Evolutionary conservation across 2,888 invertebrate genomes (phyloP).

Genomic region (Crematogaster levior): DNA sequence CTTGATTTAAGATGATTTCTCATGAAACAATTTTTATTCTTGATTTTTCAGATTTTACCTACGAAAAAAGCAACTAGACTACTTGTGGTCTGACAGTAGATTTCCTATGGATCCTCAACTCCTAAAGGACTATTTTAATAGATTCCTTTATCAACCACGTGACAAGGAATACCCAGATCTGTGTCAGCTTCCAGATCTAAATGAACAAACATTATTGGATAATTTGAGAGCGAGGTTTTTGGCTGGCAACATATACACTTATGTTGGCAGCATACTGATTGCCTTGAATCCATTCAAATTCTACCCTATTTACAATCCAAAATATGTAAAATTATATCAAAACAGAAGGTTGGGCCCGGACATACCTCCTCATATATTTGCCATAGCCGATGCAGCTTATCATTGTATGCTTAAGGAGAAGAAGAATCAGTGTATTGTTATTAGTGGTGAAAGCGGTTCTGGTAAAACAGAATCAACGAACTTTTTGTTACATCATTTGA

Average conservation of each 20-base stretch:
- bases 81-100: slow-evolving; percentile 93
- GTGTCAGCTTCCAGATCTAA: slow-evolving; percentile 97
- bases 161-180: slow-evolving; percentile 98
- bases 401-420: slow-evolving; percentile 97
- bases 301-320: slow-evolving; percentile 99
- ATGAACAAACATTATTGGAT: slow-evolving; percentile 96
- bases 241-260: slow-evolving; percentile 97
- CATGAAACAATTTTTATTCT: not conserved
- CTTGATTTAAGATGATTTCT: not conserved
- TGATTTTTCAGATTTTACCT: slow-evolving; percentile 91
- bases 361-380: slow-evolving; percentile 98
- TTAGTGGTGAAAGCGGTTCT: slow-evolving; percentile 97
- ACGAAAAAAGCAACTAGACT: slow-evolving; percentile 94
- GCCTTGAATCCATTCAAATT: slow-evolving; percentile 98
- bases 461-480: slow-evolving; percentile 99
- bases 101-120: slow-evolving; percentile 96
- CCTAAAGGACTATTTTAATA: slow-evolving; percentile 96
- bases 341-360: slow-evolving; percentile 96
- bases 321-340: slow-evolving; percentile 98
- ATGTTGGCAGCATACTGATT: slow-evolving; percentile 97
- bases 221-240: slow-evolving; percentile 95
- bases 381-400: slow-evolving; percentile 97
- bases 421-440: slow-evolving; percentile 97
- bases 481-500: slow-evolving; percentile 97
- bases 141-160: slow-evolving; percentile 96